phyloP scores from a whole-genome alignment of 2,888 invertebrate genomes.

The Synanthedon vespiformis region DNA sequence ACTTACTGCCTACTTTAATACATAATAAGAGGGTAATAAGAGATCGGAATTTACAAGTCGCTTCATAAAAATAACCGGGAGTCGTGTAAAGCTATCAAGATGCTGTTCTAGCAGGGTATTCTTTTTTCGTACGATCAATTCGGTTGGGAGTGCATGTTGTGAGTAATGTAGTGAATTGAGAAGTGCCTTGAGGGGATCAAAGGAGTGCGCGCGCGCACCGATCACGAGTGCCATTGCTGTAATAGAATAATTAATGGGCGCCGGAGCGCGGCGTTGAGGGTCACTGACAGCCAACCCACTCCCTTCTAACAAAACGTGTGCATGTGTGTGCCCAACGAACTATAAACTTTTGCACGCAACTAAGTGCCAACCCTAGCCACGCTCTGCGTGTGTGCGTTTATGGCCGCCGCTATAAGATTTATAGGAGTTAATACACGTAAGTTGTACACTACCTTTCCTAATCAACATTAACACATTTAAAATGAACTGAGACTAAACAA shows the following conservation, averaged over 20 bases:
- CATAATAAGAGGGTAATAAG: slow-evolving; percentile 13
- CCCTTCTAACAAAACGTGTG: slow-evolving; percentile 10
- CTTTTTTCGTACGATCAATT: neutral
- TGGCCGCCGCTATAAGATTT: slow-evolving; percentile 7
- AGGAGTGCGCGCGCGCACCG: slow-evolving; percentile 39
- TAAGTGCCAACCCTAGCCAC: neutral
- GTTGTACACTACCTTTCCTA: slow-evolving; percentile 1
- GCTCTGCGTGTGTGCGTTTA: neutral
- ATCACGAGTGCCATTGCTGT: slow-evolving; percentile 49
- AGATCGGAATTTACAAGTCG: slow-evolving; percentile 24
- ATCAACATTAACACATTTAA: too few species aligned
- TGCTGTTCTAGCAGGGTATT: neutral
- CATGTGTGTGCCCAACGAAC: slow-evolving; percentile 3
- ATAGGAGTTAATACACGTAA: slow-evolving; percentile 17
- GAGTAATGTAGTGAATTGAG: slow-evolving; percentile 14
- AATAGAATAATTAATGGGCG: slow-evolving; percentile 64
- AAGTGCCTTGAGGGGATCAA: slow-evolving; percentile 38
- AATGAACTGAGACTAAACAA: too few species aligned
- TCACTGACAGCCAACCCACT: slow-evolving; percentile 48
- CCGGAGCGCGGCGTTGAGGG: slow-evolving; percentile 29
- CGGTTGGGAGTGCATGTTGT: neutral
- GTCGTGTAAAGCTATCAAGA: slow-evolving; percentile 3
- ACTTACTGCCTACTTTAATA: neutral
- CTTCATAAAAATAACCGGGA: slow-evolving; percentile 18
- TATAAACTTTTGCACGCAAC: neutral